phyloP scores from a whole-genome alignment of 1,140 invertebrate species.

The Plectus sambesii region DNA sequence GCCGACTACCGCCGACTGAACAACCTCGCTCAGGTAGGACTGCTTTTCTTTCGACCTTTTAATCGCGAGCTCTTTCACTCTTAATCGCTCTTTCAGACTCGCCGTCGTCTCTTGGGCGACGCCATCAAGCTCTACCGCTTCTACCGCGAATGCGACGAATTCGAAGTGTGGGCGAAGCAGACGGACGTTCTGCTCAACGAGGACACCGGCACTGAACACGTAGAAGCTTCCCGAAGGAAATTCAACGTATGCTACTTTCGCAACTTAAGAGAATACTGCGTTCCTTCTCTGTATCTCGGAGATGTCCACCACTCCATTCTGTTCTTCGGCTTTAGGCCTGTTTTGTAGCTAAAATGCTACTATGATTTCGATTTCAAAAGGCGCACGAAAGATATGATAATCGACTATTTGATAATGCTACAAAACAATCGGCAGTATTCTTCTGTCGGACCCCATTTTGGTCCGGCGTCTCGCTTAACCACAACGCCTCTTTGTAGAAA shows the following conservation, averaged over 20 bases:
- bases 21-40: conserved; percentile 58
- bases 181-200: conserved; percentile 74
- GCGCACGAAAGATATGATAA: too few relatives aligned
- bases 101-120: conserved; percentile 73
- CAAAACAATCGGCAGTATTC: too few relatives aligned
- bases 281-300: background rate
- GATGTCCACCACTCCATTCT: too few relatives aligned
- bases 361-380: too few relatives aligned
- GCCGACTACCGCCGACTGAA: conserved; percentile 66
- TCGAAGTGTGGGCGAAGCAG: conserved; percentile 91
- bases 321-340: too few relatives aligned
- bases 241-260: conserved; percentile 60
- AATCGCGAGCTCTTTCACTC: conserved; percentile 9
- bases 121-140: conserved; percentile 83
- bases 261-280: conserved; percentile 6
- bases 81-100: too few relatives aligned
- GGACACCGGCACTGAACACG: conserved; percentile 71
- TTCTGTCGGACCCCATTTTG: too few relatives aligned
- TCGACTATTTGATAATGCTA: too few relatives aligned
- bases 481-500: conserved; percentile 60
- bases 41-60: conserved; percentile 1
- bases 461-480: too few relatives aligned
- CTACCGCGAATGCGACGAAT: conserved; percentile 92
- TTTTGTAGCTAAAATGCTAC: too few relatives aligned
- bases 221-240: conserved; percentile 84